Conservation (phyloP, 2,888 invertebrate species). For the Oscheius sp. region DNA sequence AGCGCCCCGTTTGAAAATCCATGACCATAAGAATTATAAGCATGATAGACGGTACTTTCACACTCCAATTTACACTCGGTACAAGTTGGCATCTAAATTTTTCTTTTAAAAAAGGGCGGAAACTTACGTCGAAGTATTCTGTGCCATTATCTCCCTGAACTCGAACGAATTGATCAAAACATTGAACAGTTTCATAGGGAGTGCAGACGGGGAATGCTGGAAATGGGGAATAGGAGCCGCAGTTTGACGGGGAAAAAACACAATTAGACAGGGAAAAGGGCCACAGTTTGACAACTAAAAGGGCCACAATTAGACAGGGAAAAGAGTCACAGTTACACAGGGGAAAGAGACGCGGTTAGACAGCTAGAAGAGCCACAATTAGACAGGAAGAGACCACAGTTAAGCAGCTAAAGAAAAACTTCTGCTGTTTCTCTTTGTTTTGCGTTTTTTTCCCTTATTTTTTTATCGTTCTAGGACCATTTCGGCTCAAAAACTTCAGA, state of each 20-base stretch:
- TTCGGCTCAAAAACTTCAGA: background rate
- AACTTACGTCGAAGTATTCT: background rate
- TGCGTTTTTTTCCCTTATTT: too few relatives aligned
- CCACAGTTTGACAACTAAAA: too few relatives aligned
- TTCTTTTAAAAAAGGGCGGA: background rate
- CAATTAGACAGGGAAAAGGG: too few relatives aligned
- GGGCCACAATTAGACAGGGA: too few relatives aligned
- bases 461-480: too few relatives aligned
- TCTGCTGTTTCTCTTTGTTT: too few relatives aligned
- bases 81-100: slow-evolving; percentile 46
- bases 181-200: slow-evolving; percentile 51
- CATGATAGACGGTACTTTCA: slow-evolving; percentile 63
- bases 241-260: too few relatives aligned
- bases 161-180: slow-evolving; percentile 45
- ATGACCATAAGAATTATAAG: slow-evolving; percentile 68
- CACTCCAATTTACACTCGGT: slow-evolving; percentile 51
- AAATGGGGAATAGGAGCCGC: slow-evolving; percentile 12
- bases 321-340: too few relatives aligned
- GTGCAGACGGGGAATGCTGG: slow-evolving; percentile 52
- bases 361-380: too few relatives aligned
- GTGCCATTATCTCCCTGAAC: background rate
- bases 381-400: too few relatives aligned
- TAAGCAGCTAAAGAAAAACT: too few relatives aligned
- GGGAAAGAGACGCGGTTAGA: too few relatives aligned
- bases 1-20: slow-evolving; percentile 64